A percentile compares a stretch with the other conserved stretches of the same genome.
Evolutionary conservation across 2,113 vertebrate species (phyloP).

Genomic region (Excalfactoria chinensis): DNA sequence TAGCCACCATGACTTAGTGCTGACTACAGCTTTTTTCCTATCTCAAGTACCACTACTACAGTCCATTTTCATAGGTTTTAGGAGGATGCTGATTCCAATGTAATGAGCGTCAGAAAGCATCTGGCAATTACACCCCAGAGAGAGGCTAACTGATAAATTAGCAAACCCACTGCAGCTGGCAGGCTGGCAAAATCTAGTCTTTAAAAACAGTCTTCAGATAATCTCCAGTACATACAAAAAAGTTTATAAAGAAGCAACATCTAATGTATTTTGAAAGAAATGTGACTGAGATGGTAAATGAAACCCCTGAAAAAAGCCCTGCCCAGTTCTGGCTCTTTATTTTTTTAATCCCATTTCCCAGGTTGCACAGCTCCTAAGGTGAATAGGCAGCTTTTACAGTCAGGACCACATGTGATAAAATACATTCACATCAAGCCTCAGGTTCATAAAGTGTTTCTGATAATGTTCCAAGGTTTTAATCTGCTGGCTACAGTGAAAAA

Average conservation of each 20-base stretch:
- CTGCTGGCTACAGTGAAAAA: not conserved
- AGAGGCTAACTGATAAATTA: conserved; percentile 36
- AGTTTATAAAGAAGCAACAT: not conserved
- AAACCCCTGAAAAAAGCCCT: not conserved
- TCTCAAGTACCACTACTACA: not conserved
- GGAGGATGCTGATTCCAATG: conserved; percentile 51
- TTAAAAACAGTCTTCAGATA: conserved; percentile 6
- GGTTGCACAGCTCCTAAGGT: not conserved
- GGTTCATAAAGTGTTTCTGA: not conserved
- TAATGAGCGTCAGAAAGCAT: conserved; percentile 60
- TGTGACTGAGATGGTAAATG: not conserved
- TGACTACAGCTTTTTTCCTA: not conserved
- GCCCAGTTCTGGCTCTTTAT: not conserved
- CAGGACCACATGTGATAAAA: not conserved
- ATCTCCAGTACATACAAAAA: not conserved
- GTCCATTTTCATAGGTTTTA: conserved; percentile 30
- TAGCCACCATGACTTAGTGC: not conserved
- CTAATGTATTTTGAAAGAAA: not conserved
- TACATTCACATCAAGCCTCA: not conserved
- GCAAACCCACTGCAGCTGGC: not conserved
- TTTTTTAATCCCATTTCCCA: not conserved
- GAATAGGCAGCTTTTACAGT: not conserved
- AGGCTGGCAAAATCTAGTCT: not conserved
- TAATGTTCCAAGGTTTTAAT: not conserved
- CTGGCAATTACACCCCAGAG: conserved; percentile 45